Evolutionary conservation across 2,113 vertebrate species (phyloP), one percentile per base, ranked within the genome.

Genomic region (Sigmodon hispidus): DNA sequence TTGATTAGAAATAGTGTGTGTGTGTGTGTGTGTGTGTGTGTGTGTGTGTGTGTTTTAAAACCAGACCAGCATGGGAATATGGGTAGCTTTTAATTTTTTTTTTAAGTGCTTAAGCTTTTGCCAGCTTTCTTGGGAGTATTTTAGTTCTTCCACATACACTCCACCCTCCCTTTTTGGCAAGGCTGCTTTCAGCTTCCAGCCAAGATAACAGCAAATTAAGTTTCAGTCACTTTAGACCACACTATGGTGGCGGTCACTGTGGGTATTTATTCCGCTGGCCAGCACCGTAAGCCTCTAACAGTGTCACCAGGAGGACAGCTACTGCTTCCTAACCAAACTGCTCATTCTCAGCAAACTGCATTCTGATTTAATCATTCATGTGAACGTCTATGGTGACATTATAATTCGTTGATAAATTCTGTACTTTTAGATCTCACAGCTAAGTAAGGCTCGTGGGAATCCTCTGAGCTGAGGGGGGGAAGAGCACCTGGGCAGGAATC

Each of bases 181-280:
- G 77, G 81, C 50, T 89, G n/a, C 77, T 95, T 76, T 91, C 86
- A 88, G 55, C 84, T 97, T 96, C 94, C 79, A 84, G 43, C 94
- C 59, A 96, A 89, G 81, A 95, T 95, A 93, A 96, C 96, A 97
- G 93, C 91, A 96, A 88, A 69, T 89, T 87, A 72, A 90, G 91
- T 22, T 93, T 96, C 89, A 96, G 75, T 89, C 94, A 87, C 69
- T 69, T 90, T 93, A 92, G 85, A 91, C 92, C 52, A 61, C 65
- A 84, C 70, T 70, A 63, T 57, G 93, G 72, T 48, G 69, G 95
- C 70, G 90, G 79, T 59, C 77, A 50, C 50, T 94, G 83, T 87
- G 52, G 73, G 88, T 65, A 86, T 84, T 77, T 93, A 50, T 95
- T 95, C 93, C 40, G 80, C 77, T 31, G 40, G 34, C 89, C 94